A percentile compares a stretch with the other conserved stretches of the same genome.
Evolutionary conservation across 2,888 invertebrate genomes (phyloP).

Genomic region (Poecilobothrus nobilitatus): DNA sequence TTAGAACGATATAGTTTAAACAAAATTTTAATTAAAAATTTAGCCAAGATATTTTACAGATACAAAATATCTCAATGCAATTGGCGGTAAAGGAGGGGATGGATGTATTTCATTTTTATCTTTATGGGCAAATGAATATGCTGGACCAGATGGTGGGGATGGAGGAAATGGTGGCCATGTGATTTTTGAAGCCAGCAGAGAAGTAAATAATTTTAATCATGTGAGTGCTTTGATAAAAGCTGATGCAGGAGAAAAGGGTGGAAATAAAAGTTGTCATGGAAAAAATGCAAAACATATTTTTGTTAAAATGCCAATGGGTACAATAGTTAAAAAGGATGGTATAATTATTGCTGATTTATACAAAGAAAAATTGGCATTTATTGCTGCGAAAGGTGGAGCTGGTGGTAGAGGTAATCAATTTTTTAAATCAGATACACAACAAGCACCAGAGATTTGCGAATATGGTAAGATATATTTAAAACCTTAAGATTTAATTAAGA

Average conservation of each 20-base stretch:
- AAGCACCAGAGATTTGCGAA: constrained; percentile 79
- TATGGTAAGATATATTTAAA: constrained; percentile 48
- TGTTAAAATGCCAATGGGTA: constrained; percentile 74
- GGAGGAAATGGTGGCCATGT: constrained; percentile 96
- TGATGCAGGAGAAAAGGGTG: constrained; percentile 63
- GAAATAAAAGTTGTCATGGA: constrained; percentile 68
- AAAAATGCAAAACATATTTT: constrained; percentile 65
- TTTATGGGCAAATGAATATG: constrained; percentile 73
- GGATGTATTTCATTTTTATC: constrained; percentile 83
- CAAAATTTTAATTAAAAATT: constrained; percentile 17
- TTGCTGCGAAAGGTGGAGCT: constrained; percentile 90
- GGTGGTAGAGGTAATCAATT: constrained; percentile 94
- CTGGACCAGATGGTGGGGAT: constrained; percentile 90
- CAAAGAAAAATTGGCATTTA: constrained; percentile 64
- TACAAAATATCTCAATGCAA: constrained; percentile 53
- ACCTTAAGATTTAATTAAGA: not conserved
- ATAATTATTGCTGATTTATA: constrained; percentile 58
- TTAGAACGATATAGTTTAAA: not conserved
- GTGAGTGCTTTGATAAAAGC: constrained; percentile 55
- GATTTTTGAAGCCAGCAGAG: constrained; percentile 62
- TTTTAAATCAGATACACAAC: constrained; percentile 69
- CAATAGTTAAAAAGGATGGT: constrained; percentile 56
- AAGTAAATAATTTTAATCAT: constrained; percentile 63
- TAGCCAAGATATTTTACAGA: constrained; percentile 63
- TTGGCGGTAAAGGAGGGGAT: constrained; percentile 87